Conservation (phyloP, 2,113 vertebrate species). For the Penelope pileata region DNA sequence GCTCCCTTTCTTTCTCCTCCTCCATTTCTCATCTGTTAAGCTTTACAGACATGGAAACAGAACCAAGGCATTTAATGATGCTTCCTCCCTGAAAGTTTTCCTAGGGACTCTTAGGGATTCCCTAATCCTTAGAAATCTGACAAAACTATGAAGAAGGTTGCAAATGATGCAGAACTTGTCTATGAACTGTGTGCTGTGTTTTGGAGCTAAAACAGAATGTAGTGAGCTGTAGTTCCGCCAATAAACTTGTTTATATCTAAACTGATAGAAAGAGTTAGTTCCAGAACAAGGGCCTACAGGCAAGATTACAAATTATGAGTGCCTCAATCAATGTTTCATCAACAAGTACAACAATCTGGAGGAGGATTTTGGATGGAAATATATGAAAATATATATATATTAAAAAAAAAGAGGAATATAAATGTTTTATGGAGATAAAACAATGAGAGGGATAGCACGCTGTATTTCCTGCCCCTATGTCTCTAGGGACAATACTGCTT, state of each 20-base stretch:
- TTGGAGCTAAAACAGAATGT: background rate
- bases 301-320: background rate
- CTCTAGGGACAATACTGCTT: background rate
- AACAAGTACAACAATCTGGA: background rate
- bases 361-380: background rate
- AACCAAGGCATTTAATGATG: background rate
- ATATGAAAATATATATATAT: background rate
- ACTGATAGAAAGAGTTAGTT: background rate
- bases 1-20: background rate
- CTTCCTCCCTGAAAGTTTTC: background rate
- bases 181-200: background rate
- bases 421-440: background rate
- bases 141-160: background rate
- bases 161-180: fast-evolving
- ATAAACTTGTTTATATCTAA: background rate
- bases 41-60: background rate
- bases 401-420: background rate
- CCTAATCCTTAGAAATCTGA: background rate
- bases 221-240: background rate
- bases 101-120: background rate
- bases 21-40: background rate
- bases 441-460: background rate
- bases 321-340: background rate
- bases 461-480: background rate
- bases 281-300: background rate